Conservation (phyloP, 53 echinoderm and acorn worm species). For the Holothuria leucospilota region DNA sequence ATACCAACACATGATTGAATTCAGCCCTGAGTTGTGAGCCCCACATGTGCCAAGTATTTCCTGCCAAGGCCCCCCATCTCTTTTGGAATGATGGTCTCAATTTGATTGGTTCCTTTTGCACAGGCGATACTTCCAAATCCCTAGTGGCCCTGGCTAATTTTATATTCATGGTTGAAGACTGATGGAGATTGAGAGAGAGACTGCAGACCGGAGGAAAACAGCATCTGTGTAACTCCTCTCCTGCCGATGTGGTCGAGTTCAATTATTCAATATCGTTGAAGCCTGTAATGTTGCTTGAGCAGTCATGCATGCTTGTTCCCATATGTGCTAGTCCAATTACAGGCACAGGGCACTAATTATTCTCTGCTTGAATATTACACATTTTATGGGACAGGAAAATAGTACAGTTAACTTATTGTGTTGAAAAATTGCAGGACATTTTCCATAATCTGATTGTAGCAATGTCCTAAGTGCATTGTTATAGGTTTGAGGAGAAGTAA, state of each 20-base stretch:
- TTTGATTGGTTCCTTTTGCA: neutral
- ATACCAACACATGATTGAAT: conserved; percentile 20
- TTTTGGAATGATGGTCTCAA: conserved; percentile 13
- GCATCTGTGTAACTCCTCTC: conserved; percentile 10
- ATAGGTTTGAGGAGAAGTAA: too few species aligned
- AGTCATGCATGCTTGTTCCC: conserved; percentile 17
- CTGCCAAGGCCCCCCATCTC: conserved; percentile 6
- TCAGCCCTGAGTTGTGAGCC: neutral
- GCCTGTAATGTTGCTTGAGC: conserved; percentile 31
- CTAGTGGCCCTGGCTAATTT: too few species aligned
- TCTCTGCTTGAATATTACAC: neutral
- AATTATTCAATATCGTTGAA: conserved; percentile 19
- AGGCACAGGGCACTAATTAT: conserved; percentile 27
- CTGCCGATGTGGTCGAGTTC: conserved; percentile 3
- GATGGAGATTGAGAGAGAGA: neutral
- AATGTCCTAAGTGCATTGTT: too few species aligned
- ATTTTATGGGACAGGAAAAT: too few species aligned
- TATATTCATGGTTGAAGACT: too few species aligned
- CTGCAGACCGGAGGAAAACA: neutral
- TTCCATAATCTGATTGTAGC: too few species aligned
- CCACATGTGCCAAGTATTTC: conserved; percentile 15
- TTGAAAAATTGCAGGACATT: too few species aligned
- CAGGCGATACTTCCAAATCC: neutral
- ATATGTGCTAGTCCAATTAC: conserved; percentile 19
- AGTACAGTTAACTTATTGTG: too few species aligned